Conservation (phyloP, 2,113 vertebrate species). For the Onychostruthus taczanowskii region DNA sequence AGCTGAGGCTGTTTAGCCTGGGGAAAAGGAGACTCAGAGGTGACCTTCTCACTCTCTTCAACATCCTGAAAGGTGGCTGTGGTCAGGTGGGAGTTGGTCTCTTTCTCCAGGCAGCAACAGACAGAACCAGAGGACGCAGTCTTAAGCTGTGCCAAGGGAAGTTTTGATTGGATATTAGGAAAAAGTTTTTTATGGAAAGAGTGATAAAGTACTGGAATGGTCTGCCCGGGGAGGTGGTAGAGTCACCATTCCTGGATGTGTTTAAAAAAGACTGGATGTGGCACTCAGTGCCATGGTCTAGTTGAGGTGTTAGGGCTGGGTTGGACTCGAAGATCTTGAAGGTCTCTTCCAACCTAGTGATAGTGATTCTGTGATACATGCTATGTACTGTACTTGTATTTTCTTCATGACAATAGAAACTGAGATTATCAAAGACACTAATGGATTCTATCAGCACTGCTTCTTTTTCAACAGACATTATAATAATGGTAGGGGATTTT, state of each 20-base stretch:
- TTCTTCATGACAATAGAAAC: neutral
- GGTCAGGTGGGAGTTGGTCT: neutral
- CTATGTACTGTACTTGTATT: neutral
- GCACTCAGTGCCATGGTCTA: rapidly evolving
- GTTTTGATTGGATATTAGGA: neutral
- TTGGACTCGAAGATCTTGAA: neutral
- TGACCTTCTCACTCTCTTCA: neutral
- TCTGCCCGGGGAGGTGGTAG: neutral
- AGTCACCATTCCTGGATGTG: neutral
- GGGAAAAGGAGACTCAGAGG: neutral
- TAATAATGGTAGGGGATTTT: neutral
- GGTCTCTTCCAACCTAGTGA: neutral
- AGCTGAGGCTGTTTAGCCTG: neutral
- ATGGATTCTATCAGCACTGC: neutral
- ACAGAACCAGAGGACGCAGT: neutral
- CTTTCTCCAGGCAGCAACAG: neutral
- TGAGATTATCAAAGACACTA: neutral
- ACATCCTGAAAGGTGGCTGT: neutral
- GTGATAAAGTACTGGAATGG: neutral
- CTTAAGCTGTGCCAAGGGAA: neutral
- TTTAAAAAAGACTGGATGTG: neutral
- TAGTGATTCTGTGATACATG: neutral
- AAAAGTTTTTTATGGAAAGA: neutral
- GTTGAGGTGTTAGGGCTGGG: neutral
- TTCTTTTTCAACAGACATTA: neutral